These are phyloP conservation scores for Hermaeophaga mercurialis DNA, from an alignment of 2,888 invertebrate genomes.

Conservation along the genomic window DNA sequence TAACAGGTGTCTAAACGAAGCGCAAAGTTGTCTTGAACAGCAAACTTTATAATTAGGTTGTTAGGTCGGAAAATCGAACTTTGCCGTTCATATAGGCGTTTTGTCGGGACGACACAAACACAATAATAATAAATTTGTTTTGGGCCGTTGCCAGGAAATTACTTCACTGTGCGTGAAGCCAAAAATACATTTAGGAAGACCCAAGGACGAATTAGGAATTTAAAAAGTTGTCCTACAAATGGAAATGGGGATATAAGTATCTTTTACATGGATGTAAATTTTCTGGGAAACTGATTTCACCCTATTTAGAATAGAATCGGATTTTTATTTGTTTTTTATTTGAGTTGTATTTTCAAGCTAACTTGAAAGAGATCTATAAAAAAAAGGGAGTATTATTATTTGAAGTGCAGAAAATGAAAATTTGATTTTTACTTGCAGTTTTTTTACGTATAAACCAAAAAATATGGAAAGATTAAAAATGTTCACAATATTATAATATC, in stretches of 20 bases:
- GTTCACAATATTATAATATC: too few relatives aligned
- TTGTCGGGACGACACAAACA: constrained; percentile 22
- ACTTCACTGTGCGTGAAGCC: constrained; percentile 19
- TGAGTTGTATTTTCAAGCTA: too few relatives aligned
- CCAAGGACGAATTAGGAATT: constrained; percentile 12
- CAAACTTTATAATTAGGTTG: constrained; percentile 18
- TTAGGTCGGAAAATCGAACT: constrained; percentile 15
- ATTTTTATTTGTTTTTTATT: neutral
- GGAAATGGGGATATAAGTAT: constrained; percentile 1
- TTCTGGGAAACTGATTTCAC: neutral
- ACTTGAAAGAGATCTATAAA: too few relatives aligned
- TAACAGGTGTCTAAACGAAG: constrained; percentile 12
- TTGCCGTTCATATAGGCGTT: constrained; percentile 11
- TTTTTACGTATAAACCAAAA: too few relatives aligned
- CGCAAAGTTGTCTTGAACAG: constrained; percentile 9
- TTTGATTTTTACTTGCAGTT: too few relatives aligned
- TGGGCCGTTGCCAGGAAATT: constrained; percentile 29
- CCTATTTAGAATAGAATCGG: neutral
- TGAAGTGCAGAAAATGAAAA: too few relatives aligned
- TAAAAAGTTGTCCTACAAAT: constrained; percentile 4
- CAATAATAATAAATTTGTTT: constrained; percentile 42
- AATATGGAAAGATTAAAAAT: too few relatives aligned
- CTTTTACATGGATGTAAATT: constrained; percentile 1
- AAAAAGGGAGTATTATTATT: too few relatives aligned
- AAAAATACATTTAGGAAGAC: constrained; percentile 13